A percentile compares a stretch with the other conserved stretches of the same genome.
Evolutionary conservation across 2,888 invertebrate genomes (phyloP).

Genomic region (Tinea semifulvella): DNA sequence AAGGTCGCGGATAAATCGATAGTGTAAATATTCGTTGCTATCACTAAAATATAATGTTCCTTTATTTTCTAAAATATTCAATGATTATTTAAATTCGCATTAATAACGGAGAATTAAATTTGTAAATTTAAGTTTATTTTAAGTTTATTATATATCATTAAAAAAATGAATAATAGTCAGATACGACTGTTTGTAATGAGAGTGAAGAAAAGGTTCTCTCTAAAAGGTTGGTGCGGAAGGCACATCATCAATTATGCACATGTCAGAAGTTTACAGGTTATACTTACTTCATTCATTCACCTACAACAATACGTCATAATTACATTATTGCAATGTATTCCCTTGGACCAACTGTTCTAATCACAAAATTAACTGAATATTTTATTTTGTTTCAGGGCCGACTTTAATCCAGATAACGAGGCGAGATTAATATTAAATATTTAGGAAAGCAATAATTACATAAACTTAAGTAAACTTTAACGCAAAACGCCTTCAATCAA

Average conservation of each 20-base stretch:
- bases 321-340: background rate
- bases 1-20: no score
- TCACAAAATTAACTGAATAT: conserved; percentile 29
- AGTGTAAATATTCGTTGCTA: no score
- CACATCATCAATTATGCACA: conserved; percentile 11
- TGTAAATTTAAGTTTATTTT: no score
- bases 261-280: conserved; percentile 7
- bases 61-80: no score
- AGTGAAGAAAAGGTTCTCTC: background rate
- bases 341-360: conserved; percentile 18
- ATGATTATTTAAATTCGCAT: no score
- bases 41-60: no score
- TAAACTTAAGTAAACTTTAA: conserved; percentile 38
- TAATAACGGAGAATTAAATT: no score
- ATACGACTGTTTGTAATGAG: no score
- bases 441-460: conserved; percentile 25
- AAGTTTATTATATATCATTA: no score
- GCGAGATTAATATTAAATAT: conserved; percentile 31
- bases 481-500: conserved; percentile 56
- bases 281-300: background rate
- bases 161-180: no score
- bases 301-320: background rate
- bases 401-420: conserved; percentile 26
- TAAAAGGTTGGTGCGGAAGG: conserved; percentile 1
- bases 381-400: conserved; percentile 54